Conservation (phyloP, 2,888 invertebrate genomes). For the Deilephila porcellus region DNA sequence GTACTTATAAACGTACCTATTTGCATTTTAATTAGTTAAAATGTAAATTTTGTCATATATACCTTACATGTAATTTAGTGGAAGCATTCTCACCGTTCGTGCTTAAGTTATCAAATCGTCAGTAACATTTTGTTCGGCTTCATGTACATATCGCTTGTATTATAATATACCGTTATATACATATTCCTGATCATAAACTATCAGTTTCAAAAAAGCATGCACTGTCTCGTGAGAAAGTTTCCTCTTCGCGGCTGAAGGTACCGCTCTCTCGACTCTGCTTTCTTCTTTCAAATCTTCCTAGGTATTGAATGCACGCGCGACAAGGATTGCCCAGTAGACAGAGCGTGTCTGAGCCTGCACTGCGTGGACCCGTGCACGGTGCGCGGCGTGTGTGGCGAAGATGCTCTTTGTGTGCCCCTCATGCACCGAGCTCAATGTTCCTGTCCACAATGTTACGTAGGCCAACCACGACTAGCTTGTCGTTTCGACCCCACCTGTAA, state of each 20-base stretch:
- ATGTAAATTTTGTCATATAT: conserved; percentile 25
- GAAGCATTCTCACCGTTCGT: conserved; percentile 86
- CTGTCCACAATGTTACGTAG: conserved; percentile 94
- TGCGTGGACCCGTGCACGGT: conserved; percentile 96
- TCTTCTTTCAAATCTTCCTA: conserved; percentile 86
- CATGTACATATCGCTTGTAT: conserved; percentile 87
- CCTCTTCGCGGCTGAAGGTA: conserved; percentile 95
- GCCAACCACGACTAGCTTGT: conserved; percentile 92
- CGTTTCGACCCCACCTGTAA: conserved; percentile 92
- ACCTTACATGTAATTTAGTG: conserved; percentile 63
- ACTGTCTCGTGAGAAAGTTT: conserved; percentile 91
- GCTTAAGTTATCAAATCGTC: conserved; percentile 81
- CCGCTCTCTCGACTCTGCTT: conserved; percentile 89
- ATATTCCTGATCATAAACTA: conserved; percentile 82
- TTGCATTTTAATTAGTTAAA: conserved; percentile 20
- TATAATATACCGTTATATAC: conserved; percentile 81
- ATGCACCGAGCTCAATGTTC: conserved; percentile 94
- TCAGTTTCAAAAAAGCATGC: conserved; percentile 86
- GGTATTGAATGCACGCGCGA: conserved; percentile 95
- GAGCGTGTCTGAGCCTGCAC: conserved; percentile 95
- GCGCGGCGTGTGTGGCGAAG: conserved; percentile 94
- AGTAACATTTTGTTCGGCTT: conserved; percentile 84
- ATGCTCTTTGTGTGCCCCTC: conserved; percentile 94
- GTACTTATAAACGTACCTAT: conserved; percentile 4
- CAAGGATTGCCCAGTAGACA: conserved; percentile 95